Base-by-base conservation (phyloP, 2,888 invertebrate species). In the Trachelus stipa region DNA sequence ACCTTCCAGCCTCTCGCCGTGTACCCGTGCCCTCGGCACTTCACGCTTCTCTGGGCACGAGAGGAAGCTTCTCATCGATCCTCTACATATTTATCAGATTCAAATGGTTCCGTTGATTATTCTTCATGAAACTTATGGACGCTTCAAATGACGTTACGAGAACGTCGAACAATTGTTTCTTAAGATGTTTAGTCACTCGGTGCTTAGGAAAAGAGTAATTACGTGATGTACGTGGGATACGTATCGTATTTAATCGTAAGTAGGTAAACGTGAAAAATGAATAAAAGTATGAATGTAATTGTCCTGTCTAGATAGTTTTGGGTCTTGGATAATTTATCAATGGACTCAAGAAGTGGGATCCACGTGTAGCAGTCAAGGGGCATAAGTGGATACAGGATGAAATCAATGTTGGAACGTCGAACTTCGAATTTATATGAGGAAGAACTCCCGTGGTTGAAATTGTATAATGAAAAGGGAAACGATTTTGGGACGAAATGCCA, bases 401-500 rank as follows among this genome's bases (percentile, higher is more conserved):
- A 23, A 56, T 56, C 56, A 56, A 56, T 56, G 56, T 56, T 56
- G 56, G 23, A 56, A 56, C 9, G 56, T 56, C 56, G 23, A 56
- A 23, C 56, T 23, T 56, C 6, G 56, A 23, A 56, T 56, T 6
- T 56, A 2, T 56, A 23, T 23, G 56, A 56, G 9, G 56, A 56
- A 56, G 56, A 56, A 23, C 56, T 56, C 56, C 56, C 56, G 56
- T 56, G 23, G 56, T 56, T 9, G 56, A 56, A 9, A 56, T 56
- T 56, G 56, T 56, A 56, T 56, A 56, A 56, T 56, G 56, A 56
- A 56, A 56, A 56, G 31, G 33, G 31, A 71, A 71, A 71, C 71
- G 71, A 71, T 31, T 33, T 33, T 33, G 33, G 77, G 80, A 83
- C 80, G 89, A 87, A 56, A 88, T 90, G 89, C 88, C 90, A 90